These are phyloP conservation scores for Dynastes hyllus DNA, from an alignment of 2,888 invertebrate genomes.

Conservation along the genomic window DNA sequence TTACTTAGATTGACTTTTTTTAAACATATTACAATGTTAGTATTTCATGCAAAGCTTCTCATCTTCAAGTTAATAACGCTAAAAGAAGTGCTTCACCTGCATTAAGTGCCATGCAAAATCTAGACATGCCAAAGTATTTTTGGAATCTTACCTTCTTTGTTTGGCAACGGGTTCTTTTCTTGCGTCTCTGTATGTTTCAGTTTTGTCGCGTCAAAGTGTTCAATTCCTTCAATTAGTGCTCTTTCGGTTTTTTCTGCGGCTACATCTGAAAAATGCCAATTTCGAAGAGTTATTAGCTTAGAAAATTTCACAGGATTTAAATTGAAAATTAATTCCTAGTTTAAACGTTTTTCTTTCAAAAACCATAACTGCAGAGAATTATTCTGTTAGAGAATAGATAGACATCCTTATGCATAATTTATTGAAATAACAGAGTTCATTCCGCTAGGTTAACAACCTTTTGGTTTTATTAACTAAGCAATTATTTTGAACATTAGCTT, in stretches of 20 bases:
- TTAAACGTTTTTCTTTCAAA: neutral
- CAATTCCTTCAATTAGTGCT: slow-evolving; percentile 89
- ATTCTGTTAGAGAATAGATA: slow-evolving; percentile 18
- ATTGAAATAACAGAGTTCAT: slow-evolving; percentile 34
- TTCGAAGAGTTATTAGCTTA: neutral
- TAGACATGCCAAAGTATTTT: neutral
- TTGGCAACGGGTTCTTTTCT: slow-evolving; percentile 94
- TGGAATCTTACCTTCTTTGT: slow-evolving; percentile 85
- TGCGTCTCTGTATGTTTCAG: slow-evolving; percentile 93
- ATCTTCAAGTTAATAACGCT: neutral
- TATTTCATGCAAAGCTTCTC: slow-evolving; percentile 21
- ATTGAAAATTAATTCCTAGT: neutral
- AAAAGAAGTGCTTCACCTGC: neutral
- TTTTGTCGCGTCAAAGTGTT: slow-evolving; percentile 86
- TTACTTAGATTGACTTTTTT: no score
- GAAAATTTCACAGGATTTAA: neutral
- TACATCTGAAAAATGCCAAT: slow-evolving; percentile 79
- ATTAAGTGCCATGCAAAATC: slow-evolving; percentile 6
- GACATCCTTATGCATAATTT: slow-evolving; percentile 38
- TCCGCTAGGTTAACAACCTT: slow-evolving; percentile 47
- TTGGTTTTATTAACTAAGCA: slow-evolving; percentile 47
- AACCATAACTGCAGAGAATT: neutral
- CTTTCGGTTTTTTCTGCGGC: slow-evolving; percentile 90
- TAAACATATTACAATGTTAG: no score
- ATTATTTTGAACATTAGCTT: slow-evolving; percentile 43